Conservation (phyloP, 2,113 vertebrate species). For the Panthera tigris region DNA sequence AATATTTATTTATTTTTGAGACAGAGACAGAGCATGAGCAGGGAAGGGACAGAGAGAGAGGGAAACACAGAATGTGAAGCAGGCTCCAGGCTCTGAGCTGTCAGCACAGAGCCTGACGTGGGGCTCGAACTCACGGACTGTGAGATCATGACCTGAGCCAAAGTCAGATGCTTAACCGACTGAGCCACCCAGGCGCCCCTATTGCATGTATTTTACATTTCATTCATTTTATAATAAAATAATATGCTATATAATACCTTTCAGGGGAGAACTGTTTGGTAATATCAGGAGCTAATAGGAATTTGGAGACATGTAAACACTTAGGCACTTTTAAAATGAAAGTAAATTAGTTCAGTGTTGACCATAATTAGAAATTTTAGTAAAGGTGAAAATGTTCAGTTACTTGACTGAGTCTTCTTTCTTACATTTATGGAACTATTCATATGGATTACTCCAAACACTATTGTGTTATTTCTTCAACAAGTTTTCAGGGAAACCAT, state of each 20-base stretch:
- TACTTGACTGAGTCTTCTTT: background rate
- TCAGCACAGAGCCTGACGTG: too few species aligned
- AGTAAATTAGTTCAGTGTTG: background rate
- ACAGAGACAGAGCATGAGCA: too few species aligned
- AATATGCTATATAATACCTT: background rate
- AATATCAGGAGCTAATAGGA: background rate
- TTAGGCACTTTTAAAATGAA: background rate
- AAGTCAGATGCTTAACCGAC: too few species aligned
- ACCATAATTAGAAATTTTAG: background rate
- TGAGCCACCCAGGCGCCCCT: too few species aligned
- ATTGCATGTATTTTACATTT: background rate
- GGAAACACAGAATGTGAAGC: too few species aligned
- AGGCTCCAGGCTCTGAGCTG: too few species aligned
- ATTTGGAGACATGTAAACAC: background rate
- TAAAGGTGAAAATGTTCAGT: background rate
- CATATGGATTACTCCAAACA: background rate
- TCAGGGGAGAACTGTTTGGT: background rate
- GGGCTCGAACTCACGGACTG: too few species aligned
- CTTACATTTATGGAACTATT: background rate
- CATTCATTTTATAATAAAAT: background rate
- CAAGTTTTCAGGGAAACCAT: background rate
- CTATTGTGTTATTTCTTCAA: background rate
- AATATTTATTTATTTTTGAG: too few species aligned
- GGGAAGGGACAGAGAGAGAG: too few species aligned
- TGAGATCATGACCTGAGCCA: too few species aligned